Evolutionary conservation across 2,888 invertebrate genomes (phyloP), one percentile per base, ranked within the genome.

Genomic region (Gari tellinella): DNA sequence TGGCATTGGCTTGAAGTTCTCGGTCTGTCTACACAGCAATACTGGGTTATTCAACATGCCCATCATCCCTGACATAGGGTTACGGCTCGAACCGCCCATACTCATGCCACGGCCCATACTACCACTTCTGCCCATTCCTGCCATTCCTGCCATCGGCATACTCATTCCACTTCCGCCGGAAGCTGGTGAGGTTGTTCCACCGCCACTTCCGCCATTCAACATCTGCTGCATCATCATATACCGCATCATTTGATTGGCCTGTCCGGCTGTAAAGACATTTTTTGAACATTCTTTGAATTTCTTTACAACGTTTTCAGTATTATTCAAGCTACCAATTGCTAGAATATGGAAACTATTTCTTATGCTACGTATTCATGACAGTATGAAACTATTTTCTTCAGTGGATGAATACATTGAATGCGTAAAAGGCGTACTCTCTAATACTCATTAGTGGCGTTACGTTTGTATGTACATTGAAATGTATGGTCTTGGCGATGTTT

Each of bases 1-100:
- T 19, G 82, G 84, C 1, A 84, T 56, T 23, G 74, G 64, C 46
- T 64, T 60, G 25, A 84, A 70, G 48, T 75, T 72, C 19, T 80
- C 81, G 2, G 81, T 81, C 58, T 72, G 66, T 57, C 72, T 70
- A 64, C 81, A 81, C 12, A 81, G 64, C 19, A 64, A 43, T 51
- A 65, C 66, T 4, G 81, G 78, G 41, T 81, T 78, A 63, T 78
- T 81, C 26, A 79, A 40, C 25, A 76, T n/a, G 19, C 56, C 43
- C 15, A 26, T n/a, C 26, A 61, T 49, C 2, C 60, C 67, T 8
- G 25, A 23, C 23, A 51, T 23, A 17, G 15, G 40, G 4, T 19
- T 31, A 7, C 14, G 7, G 15, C 60, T 23, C n/a, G 37, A 1
- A 21, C 53, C 53, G 21, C 19, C 19, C 45, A 23, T 62, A 21